Base-by-base conservation (phyloP, 2,113 vertebrate species). In the Crotalus horridus region DNA sequence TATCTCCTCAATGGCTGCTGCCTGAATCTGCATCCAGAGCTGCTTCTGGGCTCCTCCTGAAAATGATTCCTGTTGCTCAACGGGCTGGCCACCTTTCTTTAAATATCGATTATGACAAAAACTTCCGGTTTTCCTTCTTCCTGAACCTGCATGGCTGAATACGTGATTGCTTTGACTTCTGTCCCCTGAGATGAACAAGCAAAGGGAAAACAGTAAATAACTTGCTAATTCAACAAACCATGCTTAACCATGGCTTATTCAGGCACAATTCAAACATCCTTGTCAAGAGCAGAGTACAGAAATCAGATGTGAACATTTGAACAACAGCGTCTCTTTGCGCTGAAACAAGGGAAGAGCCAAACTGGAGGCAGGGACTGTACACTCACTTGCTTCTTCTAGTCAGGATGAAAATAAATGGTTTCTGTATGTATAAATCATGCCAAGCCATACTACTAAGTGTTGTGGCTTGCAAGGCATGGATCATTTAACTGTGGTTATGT, bases 121-220 rank as follows among this genome's bases (percentile, higher is more conserved):
- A 99, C 98, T 96, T 99, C 98, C 7, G 99, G 98, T 91, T 98
- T 99, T 89, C 98, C 98, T 2, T 97, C 98, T 53, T 98, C 98
- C 33, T 98, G 97, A 95, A 99, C 98, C 95, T 99, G 99, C 99
- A 99, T 99, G 3, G 99, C 99, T 3, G 99, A 99, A 81, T 99
- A 99, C 6, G 99, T 99, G 95, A 99, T 99, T 48, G 99, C 99
- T 96, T 99, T 99, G 91, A 99, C 99, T 95, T 99, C 99, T 13
- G 99, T 99, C 85, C 99, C 99, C 99, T 99, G 95, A 21, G 56
- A 56, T 39, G 85, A 95, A 94, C 85, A 95, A 89, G 94, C 85
- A 95, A 0, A 94, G 85, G 8, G 54, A 81, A 85, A 87, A 85
- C 11, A 54, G 29, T 56, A 39, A 39, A 43, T 21, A 81, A 81